phyloP scores from a whole-genome alignment of 2,888 invertebrate genomes.

The Lymantria monacha region DNA sequence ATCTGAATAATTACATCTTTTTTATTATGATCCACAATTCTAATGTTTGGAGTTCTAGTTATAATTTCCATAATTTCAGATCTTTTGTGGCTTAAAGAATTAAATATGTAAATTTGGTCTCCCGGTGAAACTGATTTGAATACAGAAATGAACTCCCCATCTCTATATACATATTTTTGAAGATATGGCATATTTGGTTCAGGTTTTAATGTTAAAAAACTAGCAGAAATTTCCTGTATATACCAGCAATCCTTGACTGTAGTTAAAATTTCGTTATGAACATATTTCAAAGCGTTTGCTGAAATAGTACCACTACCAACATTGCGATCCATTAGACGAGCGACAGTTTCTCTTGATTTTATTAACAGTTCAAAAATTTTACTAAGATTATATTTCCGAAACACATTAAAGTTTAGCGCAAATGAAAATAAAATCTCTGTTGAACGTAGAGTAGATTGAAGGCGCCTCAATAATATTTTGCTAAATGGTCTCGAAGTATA shows the following conservation, averaged over 20 bases:
- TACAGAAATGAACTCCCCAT: conserved; percentile 63
- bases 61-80: conserved; percentile 89
- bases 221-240: conserved; percentile 62
- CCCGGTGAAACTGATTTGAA: conserved; percentile 78
- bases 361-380: conserved; percentile 74
- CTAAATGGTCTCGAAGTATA: conserved; percentile 93
- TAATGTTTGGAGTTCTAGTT: conserved; percentile 86
- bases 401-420: conserved; percentile 85
- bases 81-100: conserved; percentile 90
- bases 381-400: conserved; percentile 78
- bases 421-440: conserved; percentile 93
- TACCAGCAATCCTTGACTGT: conserved; percentile 67
- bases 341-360: conserved; percentile 88
- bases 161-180: conserved; percentile 64
- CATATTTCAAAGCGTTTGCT: conserved; percentile 91
- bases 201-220: conserved; percentile 86
- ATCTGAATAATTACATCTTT: conserved; percentile 75
- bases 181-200: conserved; percentile 85
- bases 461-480: conserved; percentile 90
- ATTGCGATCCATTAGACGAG: conserved; percentile 96
- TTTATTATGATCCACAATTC: conserved; percentile 85
- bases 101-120: conserved; percentile 89
- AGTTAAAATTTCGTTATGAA: conserved; percentile 84
- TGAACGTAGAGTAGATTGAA: conserved; percentile 89
- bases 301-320: conserved; percentile 98